Evolutionary conservation across 2,797 vertebrate genomes (phyloP).

Genomic region (Muscicapa comitata): DNA sequence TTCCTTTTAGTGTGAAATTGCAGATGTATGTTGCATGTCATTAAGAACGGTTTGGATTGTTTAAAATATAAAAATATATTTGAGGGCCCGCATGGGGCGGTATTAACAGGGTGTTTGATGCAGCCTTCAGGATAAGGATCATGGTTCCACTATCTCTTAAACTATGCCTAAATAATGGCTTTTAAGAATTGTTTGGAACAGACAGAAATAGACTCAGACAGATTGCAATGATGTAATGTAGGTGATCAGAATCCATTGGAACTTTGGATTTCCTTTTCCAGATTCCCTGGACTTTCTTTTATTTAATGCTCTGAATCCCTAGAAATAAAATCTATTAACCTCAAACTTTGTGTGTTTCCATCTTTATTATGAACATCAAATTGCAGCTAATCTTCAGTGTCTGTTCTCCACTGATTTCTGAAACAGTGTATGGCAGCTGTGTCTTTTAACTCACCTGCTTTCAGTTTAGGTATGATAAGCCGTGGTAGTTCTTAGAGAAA

Average conservation of each 20-base stretch:
- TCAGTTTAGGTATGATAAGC: not conserved
- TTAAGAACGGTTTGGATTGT: not conserved
- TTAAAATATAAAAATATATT: not conserved
- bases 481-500: not conserved
- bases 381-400: not conserved
- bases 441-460: not conserved
- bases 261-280: not conserved
- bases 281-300: not conserved
- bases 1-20: not conserved
- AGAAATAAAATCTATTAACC: not conserved
- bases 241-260: not conserved
- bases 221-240: rapidly evolving
- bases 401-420: not conserved
- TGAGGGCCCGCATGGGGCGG: rapidly evolving
- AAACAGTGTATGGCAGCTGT: not conserved
- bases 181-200: not conserved
- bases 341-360: not conserved
- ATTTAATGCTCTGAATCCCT: not conserved
- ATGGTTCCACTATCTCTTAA: not conserved
- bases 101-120: not conserved
- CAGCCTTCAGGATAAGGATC: not conserved
- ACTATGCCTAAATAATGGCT: not conserved
- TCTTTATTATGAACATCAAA: not conserved
- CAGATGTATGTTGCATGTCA: not conserved
- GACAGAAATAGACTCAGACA: not conserved